Evolutionary conservation across 2,888 invertebrate species (phyloP).

Genomic region (Clanis bilineata): DNA sequence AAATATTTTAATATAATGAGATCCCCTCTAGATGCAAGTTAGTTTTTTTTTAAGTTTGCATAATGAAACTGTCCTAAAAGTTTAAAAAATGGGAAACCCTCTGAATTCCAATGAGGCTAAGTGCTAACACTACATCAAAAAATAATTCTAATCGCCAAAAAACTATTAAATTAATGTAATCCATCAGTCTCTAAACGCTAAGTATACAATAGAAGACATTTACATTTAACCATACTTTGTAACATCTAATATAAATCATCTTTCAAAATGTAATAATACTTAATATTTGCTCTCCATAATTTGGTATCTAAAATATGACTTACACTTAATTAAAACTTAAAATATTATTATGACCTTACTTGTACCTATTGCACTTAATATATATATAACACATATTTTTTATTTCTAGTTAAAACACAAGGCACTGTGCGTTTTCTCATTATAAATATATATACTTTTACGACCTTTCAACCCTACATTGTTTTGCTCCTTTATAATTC

Average conservation of each 20-base stretch:
- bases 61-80: neutral
- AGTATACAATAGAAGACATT: constrained; percentile 5
- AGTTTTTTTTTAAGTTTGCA: neutral
- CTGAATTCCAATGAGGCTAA: neutral
- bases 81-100: neutral
- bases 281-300: constrained; percentile 14
- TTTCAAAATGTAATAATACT: constrained; percentile 13
- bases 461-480: neutral
- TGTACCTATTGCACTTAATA: constrained; percentile 65
- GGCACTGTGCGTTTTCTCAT: constrained; percentile 23
- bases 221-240: constrained; percentile 17
- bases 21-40: neutral
- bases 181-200: constrained; percentile 11
- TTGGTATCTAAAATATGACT: constrained; percentile 19
- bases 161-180: neutral
- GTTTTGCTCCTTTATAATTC: neutral
- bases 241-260: constrained; percentile 14
- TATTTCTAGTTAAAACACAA: constrained; percentile 2
- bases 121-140: neutral
- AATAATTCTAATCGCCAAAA: neutral
- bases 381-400: neutral
- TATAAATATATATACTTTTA: neutral
- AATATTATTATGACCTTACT: constrained; percentile 57
- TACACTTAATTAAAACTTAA: constrained; percentile 15
- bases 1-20: neutral